Evolutionary conservation across 2,113 vertebrate species (phyloP), one percentile per base, ranked within the genome.

Genomic region (Alethe castanea): DNA sequence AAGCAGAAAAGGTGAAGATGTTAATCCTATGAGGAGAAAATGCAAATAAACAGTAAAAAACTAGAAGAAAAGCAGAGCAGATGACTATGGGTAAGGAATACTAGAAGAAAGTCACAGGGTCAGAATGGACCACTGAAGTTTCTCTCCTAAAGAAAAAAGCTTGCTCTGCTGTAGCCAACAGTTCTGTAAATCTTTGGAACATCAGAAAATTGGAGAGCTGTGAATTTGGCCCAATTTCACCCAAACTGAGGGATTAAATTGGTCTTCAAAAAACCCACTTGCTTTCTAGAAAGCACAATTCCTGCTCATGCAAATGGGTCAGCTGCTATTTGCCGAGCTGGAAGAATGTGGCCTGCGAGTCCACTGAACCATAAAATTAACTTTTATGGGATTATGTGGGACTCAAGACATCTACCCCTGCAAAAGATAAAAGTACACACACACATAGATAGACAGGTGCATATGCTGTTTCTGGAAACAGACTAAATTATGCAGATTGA

Each of bases 161-260:
- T 50, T 62, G 2, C 5, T 73, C 19, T 77, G 36, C 9, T 40
- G 7, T 47, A 53, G n/a, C 5, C 28, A 60, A 13, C 0, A 0
- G 13, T 50, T 72, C 53, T 69, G 16, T 23, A 77, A 35, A 16
- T 69, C 24, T 60, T 40, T 7, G 36, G 52, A 73, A 61, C 20
- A 11, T 50, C 64, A 54, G 22, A 76, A 69, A 48, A 19, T 5
- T 38, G 50, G 42, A 60, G 18, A 90, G 5, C 8, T 54, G 57
- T 85, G 53, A 64, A 42, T 73, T 57, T 90, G n/a, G 15, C 24
- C 6, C 9, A 77, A 2, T 15, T 38, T 66, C 1, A 36, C 50
- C 57, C 56, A 67, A 52, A 67, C 0, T 10, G 53, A 71, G 33
- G 9, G 5, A 40, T 45, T 36, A n/a, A 80, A 45, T 3, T 57